These are phyloP conservation scores for Saccopteryx leptura DNA, from an alignment of 2,113 vertebrate genomes.

Conservation along the genomic window DNA sequence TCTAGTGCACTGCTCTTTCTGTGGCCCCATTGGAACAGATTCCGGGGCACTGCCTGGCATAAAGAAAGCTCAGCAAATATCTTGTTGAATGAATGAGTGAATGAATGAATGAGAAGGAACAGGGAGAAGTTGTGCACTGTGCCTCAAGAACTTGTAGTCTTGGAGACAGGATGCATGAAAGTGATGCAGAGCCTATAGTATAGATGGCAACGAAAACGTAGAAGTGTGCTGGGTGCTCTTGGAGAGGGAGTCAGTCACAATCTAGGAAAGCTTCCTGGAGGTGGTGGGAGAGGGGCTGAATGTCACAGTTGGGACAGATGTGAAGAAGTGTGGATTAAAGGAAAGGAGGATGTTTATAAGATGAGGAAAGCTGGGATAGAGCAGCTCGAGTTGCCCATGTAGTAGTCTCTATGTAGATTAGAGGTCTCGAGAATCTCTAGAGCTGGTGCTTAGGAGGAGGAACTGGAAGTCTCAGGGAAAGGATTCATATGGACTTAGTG, in stretches of 20 bases:
- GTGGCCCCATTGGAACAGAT: neutral
- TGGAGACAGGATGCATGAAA: neutral
- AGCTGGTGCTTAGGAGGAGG: neutral
- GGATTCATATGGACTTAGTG: neutral
- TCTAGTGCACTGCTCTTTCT: neutral
- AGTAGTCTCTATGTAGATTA: neutral
- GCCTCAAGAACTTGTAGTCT: neutral
- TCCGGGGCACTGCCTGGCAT: neutral
- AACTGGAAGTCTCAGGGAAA: neutral
- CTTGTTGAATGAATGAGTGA: neutral
- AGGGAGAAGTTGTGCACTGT: neutral
- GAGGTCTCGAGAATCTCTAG: neutral
- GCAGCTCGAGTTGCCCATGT: neutral
- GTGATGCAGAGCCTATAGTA: too few relatives aligned
- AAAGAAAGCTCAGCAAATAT: neutral
- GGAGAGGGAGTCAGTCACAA: neutral
- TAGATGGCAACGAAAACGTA: neutral
- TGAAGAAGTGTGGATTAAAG: neutral
- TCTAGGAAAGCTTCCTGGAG: constrained; percentile 36
- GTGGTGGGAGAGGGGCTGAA: neutral
- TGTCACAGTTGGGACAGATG: neutral
- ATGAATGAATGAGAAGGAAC: neutral
- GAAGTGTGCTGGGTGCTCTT: neutral
- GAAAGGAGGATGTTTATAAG: neutral
- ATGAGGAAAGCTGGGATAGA: neutral